phyloP scores from a whole-genome alignment of 2,888 invertebrate genomes.

The Antheraea assamensis region DNA sequence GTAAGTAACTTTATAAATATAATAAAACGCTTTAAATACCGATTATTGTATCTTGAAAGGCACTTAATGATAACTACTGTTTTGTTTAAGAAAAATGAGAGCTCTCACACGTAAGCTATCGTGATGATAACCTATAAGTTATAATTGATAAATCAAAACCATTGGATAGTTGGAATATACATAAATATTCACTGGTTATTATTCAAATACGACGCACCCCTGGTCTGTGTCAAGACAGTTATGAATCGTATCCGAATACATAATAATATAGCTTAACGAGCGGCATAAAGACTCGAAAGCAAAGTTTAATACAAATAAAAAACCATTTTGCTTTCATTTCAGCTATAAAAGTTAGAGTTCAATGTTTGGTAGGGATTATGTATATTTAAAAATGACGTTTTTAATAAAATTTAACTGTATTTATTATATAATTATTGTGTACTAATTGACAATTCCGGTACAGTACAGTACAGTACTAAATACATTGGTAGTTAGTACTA shows the following conservation, averaged over 20 bases:
- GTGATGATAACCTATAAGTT: too few relatives aligned
- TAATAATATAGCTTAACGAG: neutral
- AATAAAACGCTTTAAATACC: neutral
- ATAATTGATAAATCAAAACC: too few relatives aligned
- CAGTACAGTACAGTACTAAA: too few relatives aligned
- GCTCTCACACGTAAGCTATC: neutral
- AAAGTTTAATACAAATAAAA: neutral
- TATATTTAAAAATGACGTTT: neutral
- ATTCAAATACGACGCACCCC: too few relatives aligned
- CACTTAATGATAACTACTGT: neutral
- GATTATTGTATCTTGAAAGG: neutral
- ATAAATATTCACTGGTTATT: too few relatives aligned
- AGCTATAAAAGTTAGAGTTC: neutral
- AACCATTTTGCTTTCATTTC: neutral
- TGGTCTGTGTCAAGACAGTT: too few relatives aligned
- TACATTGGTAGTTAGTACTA: too few relatives aligned
- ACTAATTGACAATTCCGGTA: too few relatives aligned
- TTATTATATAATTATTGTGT: too few relatives aligned
- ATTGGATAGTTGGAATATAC: too few relatives aligned
- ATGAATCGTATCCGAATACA: neutral
- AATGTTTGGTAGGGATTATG: neutral
- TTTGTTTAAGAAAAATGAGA: neutral
- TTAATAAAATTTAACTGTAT: neutral
- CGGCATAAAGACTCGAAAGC: neutral
- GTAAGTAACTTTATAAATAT: slow-evolving; percentile 53